A percentile compares a stretch with the other conserved stretches of the same genome.
These are phyloP conservation scores for Euphonia xanthogaster DNA, from an alignment of 2,797 vertebrate genomes.

Conservation along the genomic window DNA sequence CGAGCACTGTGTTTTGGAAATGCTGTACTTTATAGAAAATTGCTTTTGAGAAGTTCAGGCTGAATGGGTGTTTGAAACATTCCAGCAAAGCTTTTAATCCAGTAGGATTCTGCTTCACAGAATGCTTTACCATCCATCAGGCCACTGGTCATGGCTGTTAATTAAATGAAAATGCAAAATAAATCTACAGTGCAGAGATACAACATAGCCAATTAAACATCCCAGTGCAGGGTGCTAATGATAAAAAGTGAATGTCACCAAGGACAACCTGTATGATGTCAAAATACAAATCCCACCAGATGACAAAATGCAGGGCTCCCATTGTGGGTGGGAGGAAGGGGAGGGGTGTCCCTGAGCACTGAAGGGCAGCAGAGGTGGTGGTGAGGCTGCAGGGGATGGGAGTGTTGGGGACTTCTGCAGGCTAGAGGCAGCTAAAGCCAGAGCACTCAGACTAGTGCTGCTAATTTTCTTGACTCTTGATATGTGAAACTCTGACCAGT, in stretches of 20 bases:
- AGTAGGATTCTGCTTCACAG: conserved; percentile 24
- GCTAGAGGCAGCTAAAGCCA: not conserved
- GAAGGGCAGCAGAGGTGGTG: not conserved
- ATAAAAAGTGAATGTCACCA: not conserved
- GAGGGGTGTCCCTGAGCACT: not conserved
- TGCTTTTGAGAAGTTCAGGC: not conserved
- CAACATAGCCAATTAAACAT: conserved; percentile 31
- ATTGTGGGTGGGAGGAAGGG: not conserved
- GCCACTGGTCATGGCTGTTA: conserved; percentile 32
- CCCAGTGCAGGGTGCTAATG: conserved; percentile 2
- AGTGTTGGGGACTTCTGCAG: not conserved
- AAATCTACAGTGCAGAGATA: conserved; percentile 6
- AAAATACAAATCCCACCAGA: conserved; percentile 18
- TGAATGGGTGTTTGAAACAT: not conserved
- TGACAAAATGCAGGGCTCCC: not conserved
- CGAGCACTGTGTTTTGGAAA: not conserved
- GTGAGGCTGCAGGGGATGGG: accelerated
- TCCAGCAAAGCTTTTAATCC: conserved; percentile 41
- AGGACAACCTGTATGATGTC: conserved; percentile 6
- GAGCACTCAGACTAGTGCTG: not conserved
- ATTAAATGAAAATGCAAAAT: conserved; percentile 51
- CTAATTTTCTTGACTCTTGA: not conserved
- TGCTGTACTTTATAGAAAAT: not conserved
- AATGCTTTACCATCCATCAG: conserved; percentile 30
- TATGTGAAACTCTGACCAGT: not conserved